phyloP scores from a whole-genome alignment of 2,888 invertebrate genomes.

The Brachyptera putata region DNA sequence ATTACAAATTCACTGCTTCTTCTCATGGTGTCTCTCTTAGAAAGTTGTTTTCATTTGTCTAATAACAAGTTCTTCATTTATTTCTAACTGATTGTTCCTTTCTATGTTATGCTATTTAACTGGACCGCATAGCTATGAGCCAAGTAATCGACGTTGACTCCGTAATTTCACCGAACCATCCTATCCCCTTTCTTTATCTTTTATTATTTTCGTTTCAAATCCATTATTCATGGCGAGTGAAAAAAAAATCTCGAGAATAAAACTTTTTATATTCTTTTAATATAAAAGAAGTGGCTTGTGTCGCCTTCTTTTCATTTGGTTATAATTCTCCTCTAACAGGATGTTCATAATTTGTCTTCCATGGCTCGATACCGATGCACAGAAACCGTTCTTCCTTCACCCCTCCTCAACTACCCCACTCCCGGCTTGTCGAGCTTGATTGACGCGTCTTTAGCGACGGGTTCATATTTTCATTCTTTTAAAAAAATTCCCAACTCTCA shows the following conservation, averaged over 20 bases:
- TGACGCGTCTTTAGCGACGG: constrained; percentile 20
- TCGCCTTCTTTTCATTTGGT: constrained; percentile 15
- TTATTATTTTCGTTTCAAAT: constrained; percentile 12
- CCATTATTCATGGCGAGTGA: constrained; percentile 25
- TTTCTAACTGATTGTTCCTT: constrained; percentile 10
- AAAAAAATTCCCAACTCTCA: constrained; percentile 17
- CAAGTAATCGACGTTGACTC: constrained; percentile 12
- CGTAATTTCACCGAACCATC: not conserved
- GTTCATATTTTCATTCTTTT: constrained; percentile 16
- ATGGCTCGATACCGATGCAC: constrained; percentile 21
- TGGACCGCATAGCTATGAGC: constrained; percentile 1
- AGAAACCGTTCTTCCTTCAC: not conserved
- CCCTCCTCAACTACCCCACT: not conserved
- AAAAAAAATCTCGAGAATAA: constrained; percentile 23
- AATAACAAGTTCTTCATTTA: not conserved
- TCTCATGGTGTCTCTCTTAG: too few relatives aligned
- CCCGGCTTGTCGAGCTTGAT: constrained; percentile 11
- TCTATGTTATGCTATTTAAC: constrained; percentile 4
- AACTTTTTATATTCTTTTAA: constrained; percentile 28
- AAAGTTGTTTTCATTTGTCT: not conserved
- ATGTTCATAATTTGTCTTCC: constrained; percentile 31
- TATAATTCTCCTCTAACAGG: constrained; percentile 23
- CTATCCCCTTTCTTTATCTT: constrained; percentile 4
- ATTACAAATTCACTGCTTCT: too few relatives aligned
- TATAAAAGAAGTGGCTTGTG: constrained; percentile 25